A percentile compares a stretch with the other conserved stretches of the same genome.
Evolutionary conservation across 1,140 invertebrate species (phyloP).

Genomic region (Drosophila quadrilineata): DNA sequence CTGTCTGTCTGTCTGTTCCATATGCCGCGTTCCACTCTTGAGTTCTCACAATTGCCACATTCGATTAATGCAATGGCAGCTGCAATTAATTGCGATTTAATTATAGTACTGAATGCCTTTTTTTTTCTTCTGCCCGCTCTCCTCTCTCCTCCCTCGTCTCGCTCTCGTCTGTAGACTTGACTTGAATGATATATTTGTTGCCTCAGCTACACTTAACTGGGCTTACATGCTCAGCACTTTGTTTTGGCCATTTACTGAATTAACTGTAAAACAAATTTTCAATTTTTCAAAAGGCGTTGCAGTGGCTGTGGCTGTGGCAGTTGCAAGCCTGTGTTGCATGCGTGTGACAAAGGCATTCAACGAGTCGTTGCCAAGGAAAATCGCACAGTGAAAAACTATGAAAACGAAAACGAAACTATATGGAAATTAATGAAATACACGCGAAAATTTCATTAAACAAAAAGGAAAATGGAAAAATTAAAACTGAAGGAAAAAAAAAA

Average conservation of each 20-base stretch:
- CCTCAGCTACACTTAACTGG: too few relatives aligned
- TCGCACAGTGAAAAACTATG: constrained; percentile 12
- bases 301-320: not conserved
- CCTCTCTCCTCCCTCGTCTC: too few relatives aligned
- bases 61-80: constrained; percentile 34
- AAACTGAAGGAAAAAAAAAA: too few relatives aligned
- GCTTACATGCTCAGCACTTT: too few relatives aligned
- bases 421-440: constrained; percentile 42
- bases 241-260: constrained; percentile 16
- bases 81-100: constrained; percentile 64
- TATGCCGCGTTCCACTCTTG: constrained; percentile 8
- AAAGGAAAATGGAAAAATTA: too few relatives aligned
- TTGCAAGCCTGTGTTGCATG: constrained; percentile 42
- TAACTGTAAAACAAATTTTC: constrained; percentile 5
- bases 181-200: too few relatives aligned
- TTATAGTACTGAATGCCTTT: constrained; percentile 33
- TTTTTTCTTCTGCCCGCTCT: too few relatives aligned
- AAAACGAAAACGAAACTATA: constrained; percentile 25
- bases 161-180: too few relatives aligned
- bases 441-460: constrained; percentile 55
- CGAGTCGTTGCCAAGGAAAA: constrained; percentile 22
- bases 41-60: constrained; percentile 62
- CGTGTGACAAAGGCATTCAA: constrained; percentile 54
- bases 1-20: too few relatives aligned
- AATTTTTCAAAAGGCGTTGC: not conserved